Evolutionary conservation across 1,140 invertebrate genomes (phyloP).

Genomic region (Gonioctena quinquepunctata): DNA sequence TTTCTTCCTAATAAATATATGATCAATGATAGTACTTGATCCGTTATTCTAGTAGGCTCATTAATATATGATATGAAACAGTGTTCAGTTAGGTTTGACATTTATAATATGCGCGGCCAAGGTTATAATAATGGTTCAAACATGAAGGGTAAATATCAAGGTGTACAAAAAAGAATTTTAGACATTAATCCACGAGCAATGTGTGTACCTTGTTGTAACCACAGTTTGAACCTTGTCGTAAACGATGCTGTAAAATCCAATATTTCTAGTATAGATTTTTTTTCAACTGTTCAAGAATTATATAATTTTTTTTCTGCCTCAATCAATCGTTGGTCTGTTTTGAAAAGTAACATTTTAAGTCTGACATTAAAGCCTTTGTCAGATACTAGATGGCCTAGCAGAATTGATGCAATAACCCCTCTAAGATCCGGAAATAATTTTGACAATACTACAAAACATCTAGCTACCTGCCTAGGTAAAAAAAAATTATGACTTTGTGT

Average conservation of each 20-base stretch:
- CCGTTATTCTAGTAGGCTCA: too few relatives aligned
- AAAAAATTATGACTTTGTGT: constrained; percentile 32
- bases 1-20: too few relatives aligned
- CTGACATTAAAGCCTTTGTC: constrained; percentile 45
- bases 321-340: constrained; percentile 41
- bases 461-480: constrained; percentile 15
- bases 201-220: constrained; percentile 31
- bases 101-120: constrained; percentile 45
- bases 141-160: constrained; percentile 41
- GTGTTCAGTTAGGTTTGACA: constrained; percentile 25
- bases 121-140: constrained; percentile 50
- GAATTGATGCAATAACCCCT: constrained; percentile 39
- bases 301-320: constrained; percentile 48
- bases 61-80: too few relatives aligned
- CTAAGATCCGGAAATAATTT: constrained; percentile 19
- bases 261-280: constrained; percentile 31
- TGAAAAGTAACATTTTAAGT: constrained; percentile 36
- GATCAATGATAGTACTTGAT: too few relatives aligned
- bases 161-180: constrained; percentile 33
- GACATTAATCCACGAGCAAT: constrained; percentile 37
- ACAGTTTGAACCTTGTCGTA: constrained; percentile 32
- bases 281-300: constrained; percentile 35
- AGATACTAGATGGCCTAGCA: constrained; percentile 46
- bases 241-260: constrained; percentile 36
- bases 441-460: constrained; percentile 17